A percentile compares a stretch with the other conserved stretches of the same genome.
phyloP scores from a whole-genome alignment of 2,797 vertebrate genomes.

The Protosalanx chinensis region DNA sequence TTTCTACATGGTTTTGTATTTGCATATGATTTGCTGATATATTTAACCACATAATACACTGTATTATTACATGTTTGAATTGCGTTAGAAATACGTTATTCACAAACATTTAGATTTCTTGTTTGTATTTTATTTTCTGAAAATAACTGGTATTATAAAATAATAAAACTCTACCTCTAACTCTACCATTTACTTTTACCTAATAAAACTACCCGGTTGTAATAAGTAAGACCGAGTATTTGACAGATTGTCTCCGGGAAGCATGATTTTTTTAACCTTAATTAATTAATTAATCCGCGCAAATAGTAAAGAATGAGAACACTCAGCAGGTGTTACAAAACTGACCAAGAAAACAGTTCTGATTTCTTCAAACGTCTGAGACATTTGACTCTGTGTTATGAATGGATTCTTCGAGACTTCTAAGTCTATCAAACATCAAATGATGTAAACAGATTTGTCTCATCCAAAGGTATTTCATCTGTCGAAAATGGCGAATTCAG shows the following conservation, averaged over 20 bases:
- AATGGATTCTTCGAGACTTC: background rate
- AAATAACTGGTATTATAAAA: background rate
- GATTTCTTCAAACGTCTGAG: no score
- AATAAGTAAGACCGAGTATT: background rate
- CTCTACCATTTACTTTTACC: no score
- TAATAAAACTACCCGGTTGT: background rate
- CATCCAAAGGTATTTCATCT: conserved; percentile 24
- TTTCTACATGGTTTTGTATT: conserved; percentile 6
- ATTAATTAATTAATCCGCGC: no score
- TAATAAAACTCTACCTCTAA: background rate
- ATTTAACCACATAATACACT: background rate
- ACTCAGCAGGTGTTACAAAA: no score
- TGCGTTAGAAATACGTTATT: no score
- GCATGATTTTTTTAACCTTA: no score
- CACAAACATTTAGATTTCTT: background rate
- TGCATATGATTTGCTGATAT: background rate
- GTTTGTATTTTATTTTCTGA: background rate
- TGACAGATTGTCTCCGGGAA: no score
- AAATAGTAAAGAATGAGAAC: no score
- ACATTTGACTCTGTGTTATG: no score
- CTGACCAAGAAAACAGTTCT: no score
- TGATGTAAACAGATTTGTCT: conserved; percentile 19
- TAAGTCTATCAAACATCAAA: background rate
- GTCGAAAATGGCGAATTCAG: conserved; percentile 65
- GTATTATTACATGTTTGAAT: no score